Percentiles rank a stretch among this genome's conserved stretches.
These are phyloP conservation scores for Maccullochella peelii DNA, from an alignment of 2,113 vertebrate species.

Conservation along the genomic window DNA sequence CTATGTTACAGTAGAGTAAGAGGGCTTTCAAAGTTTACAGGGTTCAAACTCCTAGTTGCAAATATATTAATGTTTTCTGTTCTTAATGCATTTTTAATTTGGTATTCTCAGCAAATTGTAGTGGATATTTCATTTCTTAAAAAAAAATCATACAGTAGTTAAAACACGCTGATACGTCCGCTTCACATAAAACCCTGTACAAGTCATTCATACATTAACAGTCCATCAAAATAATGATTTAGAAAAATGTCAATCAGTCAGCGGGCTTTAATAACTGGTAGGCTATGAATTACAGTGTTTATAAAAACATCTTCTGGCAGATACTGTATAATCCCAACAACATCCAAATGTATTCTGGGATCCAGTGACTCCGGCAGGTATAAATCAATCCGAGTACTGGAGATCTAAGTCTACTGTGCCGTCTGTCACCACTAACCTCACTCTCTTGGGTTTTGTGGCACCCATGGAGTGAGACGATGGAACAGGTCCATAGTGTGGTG, in stretches of 20 bases:
- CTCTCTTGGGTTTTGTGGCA: constrained; percentile 83
- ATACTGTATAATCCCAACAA: constrained; percentile 21
- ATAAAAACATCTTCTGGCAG: constrained; percentile 58
- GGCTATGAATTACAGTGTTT: constrained; percentile 57
- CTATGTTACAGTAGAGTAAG: constrained; percentile 68
- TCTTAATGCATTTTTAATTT: constrained; percentile 52
- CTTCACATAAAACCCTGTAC: constrained; percentile 65
- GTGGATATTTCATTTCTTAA: constrained; percentile 20
- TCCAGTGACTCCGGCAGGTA: constrained; percentile 4
- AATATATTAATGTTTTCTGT: constrained; percentile 59
- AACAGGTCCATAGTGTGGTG: constrained; percentile 74
- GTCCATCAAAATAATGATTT: constrained; percentile 59
- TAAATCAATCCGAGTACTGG: constrained; percentile 84
- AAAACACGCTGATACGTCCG: constrained; percentile 47
- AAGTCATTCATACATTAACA: constrained; percentile 51
- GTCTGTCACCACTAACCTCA: constrained; percentile 86
- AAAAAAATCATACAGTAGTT: constrained; percentile 60
- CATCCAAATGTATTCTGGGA: constrained; percentile 8
- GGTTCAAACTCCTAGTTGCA: constrained; percentile 43
- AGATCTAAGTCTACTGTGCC: constrained; percentile 85
- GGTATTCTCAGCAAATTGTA: constrained; percentile 58
- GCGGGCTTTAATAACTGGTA: constrained; percentile 43
- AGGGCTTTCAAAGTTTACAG: constrained; percentile 46
- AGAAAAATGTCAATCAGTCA: constrained; percentile 59
- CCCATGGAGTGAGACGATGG: constrained; percentile 80